Evolutionary conservation across 92 coral and sea anemone genomes (phyloP), one percentile per base, ranked within the genome.

Genomic region (Palythoa grandiflora): DNA sequence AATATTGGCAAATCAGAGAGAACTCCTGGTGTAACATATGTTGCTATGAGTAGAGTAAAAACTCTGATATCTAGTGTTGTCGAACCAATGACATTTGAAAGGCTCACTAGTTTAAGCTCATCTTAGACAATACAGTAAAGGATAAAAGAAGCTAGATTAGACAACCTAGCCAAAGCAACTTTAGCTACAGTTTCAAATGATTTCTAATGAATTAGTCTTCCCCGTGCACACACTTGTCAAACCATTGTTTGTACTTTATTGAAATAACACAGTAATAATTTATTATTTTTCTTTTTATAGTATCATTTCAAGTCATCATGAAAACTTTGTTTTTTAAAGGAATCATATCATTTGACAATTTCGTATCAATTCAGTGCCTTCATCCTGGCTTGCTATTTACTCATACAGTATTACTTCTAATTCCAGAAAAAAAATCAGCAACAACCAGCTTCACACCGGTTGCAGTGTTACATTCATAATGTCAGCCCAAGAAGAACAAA

Each of bases 111-210:
- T 75, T 84, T 70, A 75, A 71, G 52, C 77, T 71, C 44, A 44
- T 84, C 88, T 84, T 71, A 71, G 48, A 84, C 88, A 8, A 70
- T 84, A 75, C 88, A 84, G 44, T 72, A 70, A 66, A 84, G 88
- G 17, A 73, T 72, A 50, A 38, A 84, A 51, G 88, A 84, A 84
- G 80, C 80, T 84, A 84, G 68, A 84, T 75, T 84, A 73, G 73
- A 66, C 78, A 84, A 61, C 80, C 44, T 84, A 72, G 88, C 88
- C n/a, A 60, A 84, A 84, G 80, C 88, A 51, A 84, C 88, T 75
- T 60, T 37, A 35, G 68, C 70, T 72, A 55, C 63, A 84, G 19
- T 84, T 52, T 71, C 44, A 76, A 76, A 52, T 52, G 38, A 76
- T 76, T 76, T 51, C n/a, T 76, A 14, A 48, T 51, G 17, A 52